These are phyloP conservation scores for Patiria miniata DNA, from an alignment of 35 echinoderm and acorn worm species.

Conservation along the genomic window DNA sequence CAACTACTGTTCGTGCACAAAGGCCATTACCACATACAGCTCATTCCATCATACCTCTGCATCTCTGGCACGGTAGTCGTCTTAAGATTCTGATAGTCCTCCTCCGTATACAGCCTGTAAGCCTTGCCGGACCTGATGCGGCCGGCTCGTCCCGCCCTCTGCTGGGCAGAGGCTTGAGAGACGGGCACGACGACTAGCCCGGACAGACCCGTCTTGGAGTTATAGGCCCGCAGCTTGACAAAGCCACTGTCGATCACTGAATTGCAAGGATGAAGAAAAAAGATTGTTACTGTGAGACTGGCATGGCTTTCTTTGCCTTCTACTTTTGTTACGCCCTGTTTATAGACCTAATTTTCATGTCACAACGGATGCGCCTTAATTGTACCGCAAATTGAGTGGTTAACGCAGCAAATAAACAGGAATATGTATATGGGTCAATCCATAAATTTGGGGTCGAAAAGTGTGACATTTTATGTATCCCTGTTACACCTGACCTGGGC, in stretches of 20 bases:
- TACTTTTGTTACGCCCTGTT: neutral
- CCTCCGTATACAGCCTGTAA: slow-evolving; percentile 91
- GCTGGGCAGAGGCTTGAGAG: slow-evolving; percentile 90
- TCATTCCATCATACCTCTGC: slow-evolving; percentile 66
- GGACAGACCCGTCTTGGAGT: slow-evolving; percentile 74
- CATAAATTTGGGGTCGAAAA: too few species aligned
- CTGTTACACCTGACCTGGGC: too few species aligned
- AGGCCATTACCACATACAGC: too few species aligned
- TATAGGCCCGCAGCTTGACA: slow-evolving; percentile 83
- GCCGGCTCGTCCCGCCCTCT: slow-evolving; percentile 91
- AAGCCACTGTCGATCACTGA: slow-evolving; percentile 96
- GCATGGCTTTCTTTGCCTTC: neutral
- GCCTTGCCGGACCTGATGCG: slow-evolving; percentile 90
- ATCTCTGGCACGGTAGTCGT: slow-evolving; percentile 92
- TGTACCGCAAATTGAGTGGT: too few species aligned
- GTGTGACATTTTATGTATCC: too few species aligned
- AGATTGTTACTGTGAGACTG: neutral
- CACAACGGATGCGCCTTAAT: too few species aligned
- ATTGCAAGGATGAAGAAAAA: neutral
- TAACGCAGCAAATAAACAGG: too few species aligned
- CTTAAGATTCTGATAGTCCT: slow-evolving; percentile 72
- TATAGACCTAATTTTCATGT: neutral
- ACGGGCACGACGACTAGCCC: slow-evolving; percentile 79
- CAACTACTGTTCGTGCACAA: too few species aligned
- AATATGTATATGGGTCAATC: too few species aligned